Conservation (phyloP, 2,113 vertebrate genomes). For the Probosciger aterrimus region DNA sequence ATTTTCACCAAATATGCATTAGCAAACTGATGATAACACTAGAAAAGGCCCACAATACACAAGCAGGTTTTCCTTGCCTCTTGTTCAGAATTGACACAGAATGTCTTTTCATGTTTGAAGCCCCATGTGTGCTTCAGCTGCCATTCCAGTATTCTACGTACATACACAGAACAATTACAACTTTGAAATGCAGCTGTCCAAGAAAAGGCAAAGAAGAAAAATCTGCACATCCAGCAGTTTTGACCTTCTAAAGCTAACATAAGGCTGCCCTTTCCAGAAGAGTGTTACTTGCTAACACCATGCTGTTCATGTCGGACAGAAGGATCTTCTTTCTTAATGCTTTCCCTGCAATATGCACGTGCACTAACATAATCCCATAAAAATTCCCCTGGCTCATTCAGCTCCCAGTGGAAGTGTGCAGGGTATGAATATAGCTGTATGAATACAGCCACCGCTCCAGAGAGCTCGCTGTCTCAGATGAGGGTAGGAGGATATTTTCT, state of each 20-base stretch:
- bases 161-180: neutral
- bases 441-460: accelerated
- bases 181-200: neutral
- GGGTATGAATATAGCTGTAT: neutral
- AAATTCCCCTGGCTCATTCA: neutral
- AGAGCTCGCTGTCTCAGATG: neutral
- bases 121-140: neutral
- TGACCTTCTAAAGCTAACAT: neutral
- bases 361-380: neutral
- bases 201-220: neutral
- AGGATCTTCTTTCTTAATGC: neutral
- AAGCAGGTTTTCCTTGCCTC: neutral
- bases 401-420: neutral
- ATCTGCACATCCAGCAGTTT: neutral
- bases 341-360: neutral
- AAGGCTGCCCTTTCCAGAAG: neutral
- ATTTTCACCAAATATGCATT: neutral
- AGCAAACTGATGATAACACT: neutral
- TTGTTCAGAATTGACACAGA: neutral
- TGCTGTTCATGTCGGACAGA: neutral
- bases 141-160: neutral
- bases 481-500: neutral
- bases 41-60: neutral
- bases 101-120: neutral
- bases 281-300: neutral